Evolutionary conservation across 2,113 vertebrate species (phyloP), one percentile per base, ranked within the genome.

Genomic region (Corythoichthys intestinalis): DNA sequence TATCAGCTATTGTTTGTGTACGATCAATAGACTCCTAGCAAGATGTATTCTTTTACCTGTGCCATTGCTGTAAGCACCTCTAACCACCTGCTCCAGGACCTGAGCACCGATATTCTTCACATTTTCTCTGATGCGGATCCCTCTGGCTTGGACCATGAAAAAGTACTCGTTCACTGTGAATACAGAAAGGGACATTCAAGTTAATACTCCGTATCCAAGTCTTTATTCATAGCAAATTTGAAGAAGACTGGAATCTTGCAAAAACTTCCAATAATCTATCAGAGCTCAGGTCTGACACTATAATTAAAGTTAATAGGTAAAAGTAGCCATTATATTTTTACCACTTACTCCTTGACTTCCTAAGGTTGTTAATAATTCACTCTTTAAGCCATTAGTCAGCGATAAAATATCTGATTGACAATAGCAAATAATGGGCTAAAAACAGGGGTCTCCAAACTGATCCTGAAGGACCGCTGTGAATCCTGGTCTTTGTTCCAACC

Each of bases 71-170:
- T 98, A 97, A n/a, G 96, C 93, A 56, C 94, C 92, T 59, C 96
- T 93, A 68, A 99, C 94, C 86, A 99, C 93, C 88, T 99, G 97
- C 91, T 98, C 96, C 0, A 97, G 92, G 66, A 99, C 94, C 88
- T 99, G 96, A 38, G 93, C 95, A 2, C 96, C 96, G 0, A 98
- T 99, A 6, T 93, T 96, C 65, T 91, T 88, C 89, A 99, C 91
- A 74, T 98, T 99, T 86, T 99, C 92, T 69, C 93, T 93, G 83
- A 99, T 94, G 86, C 94, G 92, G 84, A 99, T 96, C 81, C 96
- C 94, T 67, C 93, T 93, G 69, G 97, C 97, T 89, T 99, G 96
- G 91, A 96, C 94, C 96, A 96, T 97, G 92, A 98, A 99, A 91
- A 98, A 89, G 92, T 98, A 99, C 89, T 97, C 98, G 86, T 98